These are phyloP conservation scores for Epsilonema sp. DNA, from an alignment of 2,888 invertebrate species.

Conservation along the genomic window DNA sequence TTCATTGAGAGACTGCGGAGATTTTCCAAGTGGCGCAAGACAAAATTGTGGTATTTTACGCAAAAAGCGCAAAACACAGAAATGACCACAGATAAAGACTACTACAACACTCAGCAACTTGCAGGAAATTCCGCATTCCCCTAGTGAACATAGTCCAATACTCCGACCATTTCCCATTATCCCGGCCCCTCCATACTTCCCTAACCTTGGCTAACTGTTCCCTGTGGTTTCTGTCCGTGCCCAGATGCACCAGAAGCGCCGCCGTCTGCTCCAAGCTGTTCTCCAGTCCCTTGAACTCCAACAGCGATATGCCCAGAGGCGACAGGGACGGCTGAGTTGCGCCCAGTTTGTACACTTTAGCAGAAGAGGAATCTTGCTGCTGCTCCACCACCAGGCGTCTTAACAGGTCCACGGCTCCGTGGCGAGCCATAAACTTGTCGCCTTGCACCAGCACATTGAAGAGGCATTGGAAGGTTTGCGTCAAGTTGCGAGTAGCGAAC, in stretches of 20 bases:
- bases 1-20: too few species aligned
- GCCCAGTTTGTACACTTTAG: too few species aligned
- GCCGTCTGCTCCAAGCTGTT: not conserved
- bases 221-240: not conserved
- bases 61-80: too few species aligned
- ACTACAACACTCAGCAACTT: too few species aligned
- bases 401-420: conserved; percentile 32
- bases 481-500: conserved; percentile 26
- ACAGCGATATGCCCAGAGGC: not conserved
- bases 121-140: too few species aligned
- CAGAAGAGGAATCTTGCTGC: not conserved
- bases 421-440: conserved; percentile 27
- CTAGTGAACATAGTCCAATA: too few species aligned
- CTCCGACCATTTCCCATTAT: too few species aligned
- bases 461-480: conserved; percentile 31
- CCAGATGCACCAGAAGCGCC: too few species aligned
- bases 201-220: conserved; percentile 20
- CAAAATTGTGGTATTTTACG: too few species aligned
- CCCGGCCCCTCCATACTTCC: not conserved
- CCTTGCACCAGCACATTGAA: conserved; percentile 32
- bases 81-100: too few species aligned
- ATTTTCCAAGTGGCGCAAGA: too few species aligned
- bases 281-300: not conserved
- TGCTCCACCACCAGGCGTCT: conserved; percentile 23
- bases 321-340: not conserved